Conservation (phyloP, 2,888 invertebrate species). For the Hesperia comma region DNA sequence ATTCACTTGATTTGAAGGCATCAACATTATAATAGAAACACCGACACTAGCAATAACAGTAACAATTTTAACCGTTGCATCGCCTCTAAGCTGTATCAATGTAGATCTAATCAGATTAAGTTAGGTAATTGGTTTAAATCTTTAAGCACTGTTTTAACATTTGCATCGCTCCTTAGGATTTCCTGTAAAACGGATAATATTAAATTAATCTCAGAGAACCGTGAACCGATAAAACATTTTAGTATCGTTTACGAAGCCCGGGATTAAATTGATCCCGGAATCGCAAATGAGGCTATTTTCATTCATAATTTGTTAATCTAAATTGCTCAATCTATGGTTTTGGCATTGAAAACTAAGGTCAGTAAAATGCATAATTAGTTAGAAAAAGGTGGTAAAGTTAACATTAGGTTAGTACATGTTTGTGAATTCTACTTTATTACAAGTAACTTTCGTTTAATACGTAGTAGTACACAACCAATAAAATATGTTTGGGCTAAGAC, state of each 20-base stretch:
- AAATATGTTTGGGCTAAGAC: background rate
- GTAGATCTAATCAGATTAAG: too few relatives aligned
- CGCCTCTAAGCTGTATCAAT: too few relatives aligned
- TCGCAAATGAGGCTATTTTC: background rate
- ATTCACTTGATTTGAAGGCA: too few relatives aligned
- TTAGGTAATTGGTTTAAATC: too few relatives aligned
- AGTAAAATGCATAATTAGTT: background rate
- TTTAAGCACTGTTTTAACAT: too few relatives aligned
- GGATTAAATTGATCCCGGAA: background rate
- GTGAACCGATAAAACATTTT: background rate
- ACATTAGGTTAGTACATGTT: background rate
- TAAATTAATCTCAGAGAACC: background rate
- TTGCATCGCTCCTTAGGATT: too few relatives aligned
- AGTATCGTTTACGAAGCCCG: background rate
- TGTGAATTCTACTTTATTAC: background rate
- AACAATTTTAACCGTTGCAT: too few relatives aligned
- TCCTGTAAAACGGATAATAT: too few relatives aligned
- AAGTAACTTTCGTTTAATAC: background rate
- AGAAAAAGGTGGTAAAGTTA: background rate
- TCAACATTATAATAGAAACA: too few relatives aligned
- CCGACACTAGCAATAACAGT: too few relatives aligned
- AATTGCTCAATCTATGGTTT: constrained; percentile 4
- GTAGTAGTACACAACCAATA: background rate
- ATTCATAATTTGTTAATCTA: background rate
- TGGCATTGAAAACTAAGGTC: background rate